These are phyloP conservation scores for Vombatus ursinus DNA, from an alignment of 2,113 vertebrate genomes.

Conservation along the genomic window DNA sequence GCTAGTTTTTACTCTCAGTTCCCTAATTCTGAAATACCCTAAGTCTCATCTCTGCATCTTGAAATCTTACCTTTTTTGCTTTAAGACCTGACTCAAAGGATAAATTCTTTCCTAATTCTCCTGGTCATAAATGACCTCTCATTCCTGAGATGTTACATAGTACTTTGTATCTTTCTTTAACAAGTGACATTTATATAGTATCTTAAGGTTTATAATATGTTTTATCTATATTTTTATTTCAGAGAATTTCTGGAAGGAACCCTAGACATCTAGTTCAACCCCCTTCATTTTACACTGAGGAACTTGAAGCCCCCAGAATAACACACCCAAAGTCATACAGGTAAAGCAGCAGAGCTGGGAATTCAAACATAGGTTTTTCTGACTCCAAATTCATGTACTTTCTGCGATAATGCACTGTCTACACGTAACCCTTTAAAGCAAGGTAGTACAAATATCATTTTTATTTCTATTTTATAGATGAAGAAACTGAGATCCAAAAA, in stretches of 20 bases:
- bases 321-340: neutral
- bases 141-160: neutral
- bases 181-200: neutral
- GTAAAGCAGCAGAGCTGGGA: neutral
- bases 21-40: no score
- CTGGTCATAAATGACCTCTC: no score
- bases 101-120: no score
- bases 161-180: neutral
- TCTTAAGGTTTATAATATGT: neutral
- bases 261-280: neutral
- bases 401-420: neutral
- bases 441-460: neutral
- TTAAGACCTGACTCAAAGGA: no score
- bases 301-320: neutral
- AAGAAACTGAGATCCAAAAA: neutral
- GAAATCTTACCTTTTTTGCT: no score
- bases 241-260: neutral
- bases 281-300: neutral
- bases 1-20: no score
- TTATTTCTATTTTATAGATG: neutral
- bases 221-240: neutral
- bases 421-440: neutral
- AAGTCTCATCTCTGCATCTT: no score
- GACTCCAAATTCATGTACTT: neutral
- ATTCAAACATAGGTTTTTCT: neutral